Percentiles rank a stretch among this genome's conserved stretches.
These are phyloP conservation scores for Eledona agricola DNA, from an alignment of 2,888 invertebrate species.

Conservation along the genomic window DNA sequence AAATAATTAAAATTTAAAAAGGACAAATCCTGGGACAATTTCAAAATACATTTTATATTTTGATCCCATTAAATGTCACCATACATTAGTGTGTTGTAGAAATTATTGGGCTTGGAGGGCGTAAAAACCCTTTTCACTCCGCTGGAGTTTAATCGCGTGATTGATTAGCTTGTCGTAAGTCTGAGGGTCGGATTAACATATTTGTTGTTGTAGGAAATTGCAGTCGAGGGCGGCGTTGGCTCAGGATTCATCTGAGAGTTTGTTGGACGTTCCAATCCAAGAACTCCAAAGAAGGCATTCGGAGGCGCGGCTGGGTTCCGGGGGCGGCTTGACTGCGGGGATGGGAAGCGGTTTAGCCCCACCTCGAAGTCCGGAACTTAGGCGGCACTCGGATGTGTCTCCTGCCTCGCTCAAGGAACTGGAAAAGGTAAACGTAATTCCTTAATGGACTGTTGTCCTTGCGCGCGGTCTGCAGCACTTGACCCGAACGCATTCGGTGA, in stretches of 20 bases:
- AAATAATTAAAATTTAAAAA: too few relatives aligned
- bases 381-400: conserved; percentile 86
- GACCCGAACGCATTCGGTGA: not conserved
- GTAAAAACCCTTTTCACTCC: conserved; percentile 3
- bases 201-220: conserved; percentile 74
- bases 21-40: too few relatives aligned
- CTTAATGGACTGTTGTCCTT: conserved; percentile 29
- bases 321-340: conserved; percentile 65
- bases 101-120: not conserved
- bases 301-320: conserved; percentile 74
- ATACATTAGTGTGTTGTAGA: not conserved
- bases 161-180: conserved; percentile 23
- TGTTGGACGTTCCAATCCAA: conserved; percentile 80
- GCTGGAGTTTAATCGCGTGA: conserved; percentile 21
- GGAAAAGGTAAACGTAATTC: conserved; percentile 75
- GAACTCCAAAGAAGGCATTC: conserved; percentile 85
- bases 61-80: too few relatives aligned
- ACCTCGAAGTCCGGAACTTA: conserved; percentile 82
- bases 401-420: conserved; percentile 87
- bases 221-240: conserved; percentile 79
- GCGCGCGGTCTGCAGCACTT: too few relatives aligned
- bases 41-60: too few relatives aligned
- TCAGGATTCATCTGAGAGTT: conserved; percentile 86
- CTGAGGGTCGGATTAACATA: conserved; percentile 25
- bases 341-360: conserved; percentile 77